A percentile compares a stretch with the other conserved stretches of the same genome.
Conservation (phyloP, 1,140 invertebrate genomes). For the Cydia fagiglandana region DNA sequence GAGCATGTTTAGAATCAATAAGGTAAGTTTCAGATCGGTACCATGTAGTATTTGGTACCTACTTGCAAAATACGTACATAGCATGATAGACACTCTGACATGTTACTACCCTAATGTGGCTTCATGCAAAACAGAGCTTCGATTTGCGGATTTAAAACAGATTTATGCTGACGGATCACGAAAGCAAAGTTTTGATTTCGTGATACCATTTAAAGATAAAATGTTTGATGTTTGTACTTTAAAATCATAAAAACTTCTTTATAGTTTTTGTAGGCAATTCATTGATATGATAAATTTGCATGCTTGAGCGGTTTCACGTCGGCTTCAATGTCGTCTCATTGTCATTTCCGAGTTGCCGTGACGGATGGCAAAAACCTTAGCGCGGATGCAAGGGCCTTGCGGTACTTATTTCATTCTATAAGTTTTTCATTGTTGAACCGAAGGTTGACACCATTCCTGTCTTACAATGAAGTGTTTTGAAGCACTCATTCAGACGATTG, state of each 20-base stretch:
- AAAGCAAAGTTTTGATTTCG: neutral
- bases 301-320: conserved; percentile 19
- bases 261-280: conserved; percentile 11
- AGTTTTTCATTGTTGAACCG: conserved; percentile 7
- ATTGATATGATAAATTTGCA: conserved; percentile 26
- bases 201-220: neutral
- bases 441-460: conserved; percentile 18
- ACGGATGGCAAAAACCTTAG: conserved; percentile 25
- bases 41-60: neutral
- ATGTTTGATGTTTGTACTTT: neutral
- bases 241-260: conserved; percentile 3
- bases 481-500: neutral
- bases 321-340: conserved; percentile 4
- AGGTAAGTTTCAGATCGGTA: neutral
- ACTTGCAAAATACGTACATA: neutral
- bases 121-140: neutral
- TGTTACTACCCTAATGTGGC: neutral
- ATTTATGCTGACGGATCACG: conserved; percentile 2
- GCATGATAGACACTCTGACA: neutral
- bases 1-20: neutral
- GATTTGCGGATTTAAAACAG: neutral
- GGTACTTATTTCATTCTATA: neutral
- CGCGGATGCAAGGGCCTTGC: conserved; percentile 26
- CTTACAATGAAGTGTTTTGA: neutral
- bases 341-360: conserved; percentile 28